Base-by-base conservation (phyloP, 2,797 vertebrate species). In the Pachyuromys duprasi region DNA sequence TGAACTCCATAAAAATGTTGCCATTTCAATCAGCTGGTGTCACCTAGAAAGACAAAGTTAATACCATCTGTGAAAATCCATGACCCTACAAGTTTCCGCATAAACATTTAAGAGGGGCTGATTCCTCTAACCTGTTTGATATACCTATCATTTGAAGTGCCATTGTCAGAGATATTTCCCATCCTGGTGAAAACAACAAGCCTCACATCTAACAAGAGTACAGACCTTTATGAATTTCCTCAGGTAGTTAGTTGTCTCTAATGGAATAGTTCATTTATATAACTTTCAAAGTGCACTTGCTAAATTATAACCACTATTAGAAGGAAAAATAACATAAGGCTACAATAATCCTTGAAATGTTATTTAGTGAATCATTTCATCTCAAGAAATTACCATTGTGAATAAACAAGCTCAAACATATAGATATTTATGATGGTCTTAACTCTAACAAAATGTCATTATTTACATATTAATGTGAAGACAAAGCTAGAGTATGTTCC, bases 31-130 rank as follows among this genome's bases (percentile, higher is more conserved):
- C 76, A 89, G 1, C 0, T 94, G 86, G 80, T 11, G 86, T 90
- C 63, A 92, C n/a, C 49, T 60, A 94, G 33, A 93, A 92, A 84
- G 57, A 62, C 11, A 93, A 91, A 91, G 84, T 91, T 84, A 82
- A 86, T 18, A 84, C 26, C n/a, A 67, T 33, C 79, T 67, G 2
- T 89, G 84, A 62, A 80, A 90, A 74, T 45, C 11, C 45, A 60
- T 60, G 22, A 89, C 33, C 14, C 36, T 93, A 65, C 22, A 90
- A 49, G 53, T 33, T 74, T 75, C 12, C 18, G 49, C 91, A 91
- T 53, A 94, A 84, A 72, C 2, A 45, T 65, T 80, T 92, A 82
- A 93, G 5, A 57, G 8, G 87, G 24, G 53, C 4, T 42, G 83
- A 65, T 89, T 63, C 28, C 24, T 69, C 22, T 7, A 39, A 79